Percentiles rank a stretch among this genome's conserved stretches.
Conservation (phyloP, 2,797 vertebrate genomes). For the Molossus alvarezi region DNA sequence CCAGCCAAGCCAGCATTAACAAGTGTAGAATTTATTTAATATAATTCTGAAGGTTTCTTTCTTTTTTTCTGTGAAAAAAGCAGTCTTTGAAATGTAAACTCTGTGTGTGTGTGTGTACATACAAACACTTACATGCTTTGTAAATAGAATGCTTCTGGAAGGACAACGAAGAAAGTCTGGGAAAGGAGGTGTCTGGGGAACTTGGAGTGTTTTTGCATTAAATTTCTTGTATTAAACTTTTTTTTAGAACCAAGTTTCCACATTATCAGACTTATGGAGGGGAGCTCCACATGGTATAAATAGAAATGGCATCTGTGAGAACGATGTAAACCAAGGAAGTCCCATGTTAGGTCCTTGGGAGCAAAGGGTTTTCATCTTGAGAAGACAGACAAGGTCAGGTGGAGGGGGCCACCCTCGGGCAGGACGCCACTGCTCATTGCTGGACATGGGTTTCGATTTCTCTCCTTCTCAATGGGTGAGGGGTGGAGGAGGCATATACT, state of each 20-base stretch:
- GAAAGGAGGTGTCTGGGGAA: neutral
- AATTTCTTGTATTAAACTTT: neutral
- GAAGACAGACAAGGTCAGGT: neutral
- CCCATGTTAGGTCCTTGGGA: neutral
- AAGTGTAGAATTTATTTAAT: constrained; percentile 44
- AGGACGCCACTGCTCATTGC: accelerated
- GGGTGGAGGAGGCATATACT: neutral
- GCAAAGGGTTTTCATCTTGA: neutral
- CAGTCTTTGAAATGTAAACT: constrained; percentile 53
- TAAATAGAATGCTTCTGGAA: constrained; percentile 24
- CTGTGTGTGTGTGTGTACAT: neutral
- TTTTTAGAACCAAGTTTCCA: neutral
- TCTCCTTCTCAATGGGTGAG: neutral
- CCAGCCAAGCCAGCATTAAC: constrained; percentile 32
- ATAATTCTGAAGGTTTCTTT: neutral
- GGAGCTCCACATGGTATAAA: neutral
- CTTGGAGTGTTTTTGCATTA: neutral
- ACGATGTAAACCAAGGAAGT: constrained; percentile 57
- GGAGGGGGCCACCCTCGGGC: neutral
- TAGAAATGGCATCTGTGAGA: constrained; percentile 8
- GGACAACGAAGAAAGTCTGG: constrained; percentile 19
- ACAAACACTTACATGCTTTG: neutral
- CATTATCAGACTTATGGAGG: neutral
- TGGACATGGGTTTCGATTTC: neutral
- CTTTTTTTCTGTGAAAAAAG: constrained; percentile 42